Base-by-base conservation (phyloP, 2,797 vertebrate genomes). In the Typhlichthys eigenmanni region DNA sequence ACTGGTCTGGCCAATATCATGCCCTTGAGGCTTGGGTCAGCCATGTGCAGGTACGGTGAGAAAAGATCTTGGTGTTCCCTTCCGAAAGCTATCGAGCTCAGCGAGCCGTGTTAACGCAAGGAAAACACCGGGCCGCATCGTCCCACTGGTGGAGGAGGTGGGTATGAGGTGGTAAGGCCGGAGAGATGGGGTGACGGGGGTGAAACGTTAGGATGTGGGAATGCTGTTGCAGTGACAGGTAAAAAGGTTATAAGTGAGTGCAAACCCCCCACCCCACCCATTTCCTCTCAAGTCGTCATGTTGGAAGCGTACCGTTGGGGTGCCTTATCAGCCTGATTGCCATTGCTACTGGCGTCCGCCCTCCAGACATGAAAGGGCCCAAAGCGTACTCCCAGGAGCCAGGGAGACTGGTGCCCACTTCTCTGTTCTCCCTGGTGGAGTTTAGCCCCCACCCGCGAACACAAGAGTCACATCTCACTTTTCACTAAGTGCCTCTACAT, bases 1-100 rank as follows among this genome's bases (percentile, higher is more conserved):
- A 38, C 50, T 14, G 59, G 43, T 3, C 54, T 52, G 59, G 55
- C 46, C 47, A 24, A 24, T 61, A 45, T 57, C 14, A 1, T 76
- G 57, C 57, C 71, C 45, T 61, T 47, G 52, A 61, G 67, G 56
- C 62, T 55, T 14, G 59, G 51, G 60, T 62, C 53, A 54, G 11
- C 5, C 43, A 46, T 63, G 19, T 66, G 72, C 34, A 76, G 53
- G 58, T 60, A 52, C 47, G 76, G 58, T 12, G 10, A 65, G 55
- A 13, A 13, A 34, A 9, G 13, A 12, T 17, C 66, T 49, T 54
- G 45, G 46, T 64, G 16, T 75, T 67, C 69, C 19, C 59, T 53
- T 69, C 62, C 65, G 69, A 59, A 72, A 57, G 17, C 66, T 64
- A 71, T 80, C 62, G 74, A 79, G 64, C 66, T 63, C 69, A 76